These are phyloP conservation scores for Clavelina lepadiformis DNA, from an alignment of 23 tunicate genomes.

Conservation along the genomic window DNA sequence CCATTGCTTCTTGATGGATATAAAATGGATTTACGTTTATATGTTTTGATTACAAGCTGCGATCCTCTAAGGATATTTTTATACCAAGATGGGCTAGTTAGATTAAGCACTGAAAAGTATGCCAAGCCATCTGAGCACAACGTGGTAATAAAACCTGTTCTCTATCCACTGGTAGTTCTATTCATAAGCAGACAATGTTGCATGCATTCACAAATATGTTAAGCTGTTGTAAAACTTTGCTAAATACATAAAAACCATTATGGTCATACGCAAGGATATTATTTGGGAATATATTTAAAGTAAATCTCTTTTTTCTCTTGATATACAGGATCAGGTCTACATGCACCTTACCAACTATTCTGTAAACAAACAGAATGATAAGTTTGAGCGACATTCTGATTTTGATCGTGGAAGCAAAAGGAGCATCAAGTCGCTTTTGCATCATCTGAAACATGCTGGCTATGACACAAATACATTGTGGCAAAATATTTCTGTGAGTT, in stretches of 20 bases:
- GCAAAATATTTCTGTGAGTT: conserved; percentile 70
- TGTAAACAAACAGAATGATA: conserved; percentile 78
- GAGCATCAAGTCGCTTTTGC: conserved; percentile 58
- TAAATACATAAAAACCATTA: neutral
- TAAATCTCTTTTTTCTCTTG: neutral
- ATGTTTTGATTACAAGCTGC: conserved; percentile 76
- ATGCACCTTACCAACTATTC: conserved; percentile 94
- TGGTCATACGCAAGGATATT: neutral
- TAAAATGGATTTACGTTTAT: conserved; percentile 73
- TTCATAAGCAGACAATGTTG: too few species aligned
- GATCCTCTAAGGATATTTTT: conserved; percentile 73
- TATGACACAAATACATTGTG: conserved; percentile 73
- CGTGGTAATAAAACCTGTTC: too few species aligned
- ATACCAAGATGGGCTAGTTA: conserved; percentile 78
- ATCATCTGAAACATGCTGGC: conserved; percentile 43
- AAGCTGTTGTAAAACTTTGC: neutral
- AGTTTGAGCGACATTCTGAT: conserved; percentile 76
- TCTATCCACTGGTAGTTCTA: too few species aligned
- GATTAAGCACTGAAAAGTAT: conserved; percentile 83
- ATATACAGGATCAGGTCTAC: conserved; percentile 48
- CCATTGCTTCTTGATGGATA: conserved; percentile 74
- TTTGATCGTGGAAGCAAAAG: conserved; percentile 87
- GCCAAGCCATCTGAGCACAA: conserved; percentile 56
- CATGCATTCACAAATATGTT: too few species aligned
- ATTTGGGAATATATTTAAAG: too few species aligned